Evolutionary conservation across 1,140 invertebrate species (phyloP).

Genomic region (Aphaenogaster ashmeadi): DNA sequence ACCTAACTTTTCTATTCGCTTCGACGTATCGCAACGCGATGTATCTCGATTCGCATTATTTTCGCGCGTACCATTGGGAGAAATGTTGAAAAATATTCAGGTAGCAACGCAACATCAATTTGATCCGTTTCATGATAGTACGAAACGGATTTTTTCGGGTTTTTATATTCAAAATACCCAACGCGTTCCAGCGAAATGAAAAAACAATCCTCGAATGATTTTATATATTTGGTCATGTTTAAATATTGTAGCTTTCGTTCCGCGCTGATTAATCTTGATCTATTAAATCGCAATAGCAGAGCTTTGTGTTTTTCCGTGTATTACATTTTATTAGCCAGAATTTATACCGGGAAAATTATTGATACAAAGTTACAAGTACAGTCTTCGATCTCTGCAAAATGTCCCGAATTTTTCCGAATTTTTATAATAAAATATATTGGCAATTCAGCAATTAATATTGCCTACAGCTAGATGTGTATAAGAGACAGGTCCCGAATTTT

Average conservation of each 20-base stretch:
- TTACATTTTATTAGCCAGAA: background rate
- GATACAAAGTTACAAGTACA: background rate
- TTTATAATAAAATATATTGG: background rate
- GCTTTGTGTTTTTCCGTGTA: background rate
- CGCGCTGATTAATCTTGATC: background rate
- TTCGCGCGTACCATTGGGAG: background rate
- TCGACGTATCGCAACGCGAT: background rate
- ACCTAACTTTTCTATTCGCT: constrained; percentile 20
- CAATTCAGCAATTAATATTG: background rate
- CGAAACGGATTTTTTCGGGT: background rate
- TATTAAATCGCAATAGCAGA: constrained; percentile 13
- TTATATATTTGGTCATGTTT: constrained; percentile 17
- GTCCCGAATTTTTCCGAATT: background rate
- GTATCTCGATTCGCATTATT: background rate
- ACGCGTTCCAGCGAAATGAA: background rate
- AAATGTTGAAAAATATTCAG: constrained; percentile 26
- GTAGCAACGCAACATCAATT: constrained; percentile 9
- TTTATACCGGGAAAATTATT: background rate
- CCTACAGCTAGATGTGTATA: too few species aligned
- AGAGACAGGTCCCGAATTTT: too few species aligned
- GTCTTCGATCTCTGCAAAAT: background rate
- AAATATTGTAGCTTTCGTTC: constrained; percentile 2
- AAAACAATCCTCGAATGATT: constrained; percentile 26
- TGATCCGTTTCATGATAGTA: background rate
- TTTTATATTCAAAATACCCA: background rate